These are phyloP conservation scores for Exocentrus adspersus DNA, from an alignment of 2,888 invertebrate species.

Conservation along the genomic window DNA sequence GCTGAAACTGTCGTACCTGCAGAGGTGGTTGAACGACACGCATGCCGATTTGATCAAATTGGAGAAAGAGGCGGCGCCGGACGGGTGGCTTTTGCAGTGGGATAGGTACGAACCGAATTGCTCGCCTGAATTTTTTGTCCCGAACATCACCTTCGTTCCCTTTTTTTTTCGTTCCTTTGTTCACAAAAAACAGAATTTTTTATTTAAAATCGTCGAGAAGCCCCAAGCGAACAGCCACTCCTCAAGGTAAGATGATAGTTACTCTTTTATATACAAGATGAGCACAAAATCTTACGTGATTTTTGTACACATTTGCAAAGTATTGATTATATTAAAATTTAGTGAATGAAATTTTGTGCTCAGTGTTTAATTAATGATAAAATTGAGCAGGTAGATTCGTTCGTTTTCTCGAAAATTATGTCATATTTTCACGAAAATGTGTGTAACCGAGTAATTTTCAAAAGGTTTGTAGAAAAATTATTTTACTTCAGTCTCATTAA, in stretches of 20 bases:
- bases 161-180: conserved; percentile 16
- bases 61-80: conserved; percentile 73
- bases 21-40: conserved; percentile 70
- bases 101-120: conserved; percentile 72
- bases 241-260: conserved; percentile 37
- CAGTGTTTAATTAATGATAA: too few relatives aligned
- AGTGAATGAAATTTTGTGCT: too few relatives aligned
- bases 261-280: conserved; percentile 21
- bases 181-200: conserved; percentile 15
- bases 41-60: conserved; percentile 70
- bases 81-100: conserved; percentile 77
- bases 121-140: conserved; percentile 35
- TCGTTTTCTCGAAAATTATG: background rate
- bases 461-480: conserved; percentile 17
- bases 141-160: conserved; percentile 7
- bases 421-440: too few relatives aligned
- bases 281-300: too few relatives aligned
- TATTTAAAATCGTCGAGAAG: conserved; percentile 20
- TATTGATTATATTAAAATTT: too few relatives aligned
- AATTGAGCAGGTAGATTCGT: too few relatives aligned
- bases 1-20: conserved; percentile 69
- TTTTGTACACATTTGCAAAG: too few relatives aligned
- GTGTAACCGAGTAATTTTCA: background rate
- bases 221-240: conserved; percentile 18
- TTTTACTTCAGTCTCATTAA: background rate